A percentile compares a stretch with the other conserved stretches of the same genome.
phyloP scores from a whole-genome alignment of 2,888 invertebrate species.

The Hemicrepidius hirtus region DNA sequence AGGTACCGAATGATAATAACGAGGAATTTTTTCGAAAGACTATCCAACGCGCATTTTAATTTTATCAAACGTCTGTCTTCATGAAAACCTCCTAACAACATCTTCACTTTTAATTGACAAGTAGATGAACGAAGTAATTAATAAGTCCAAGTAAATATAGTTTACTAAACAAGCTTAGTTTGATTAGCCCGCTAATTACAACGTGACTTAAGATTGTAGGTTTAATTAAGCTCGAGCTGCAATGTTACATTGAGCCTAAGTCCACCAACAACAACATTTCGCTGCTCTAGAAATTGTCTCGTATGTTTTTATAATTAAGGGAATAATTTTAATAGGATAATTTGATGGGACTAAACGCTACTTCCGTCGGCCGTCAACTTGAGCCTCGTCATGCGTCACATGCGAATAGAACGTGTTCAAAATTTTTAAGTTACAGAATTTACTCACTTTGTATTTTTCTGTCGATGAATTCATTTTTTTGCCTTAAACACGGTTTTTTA shows the following conservation, averaged over 20 bases:
- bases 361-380: slow-evolving; percentile 65
- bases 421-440: slow-evolving; percentile 46
- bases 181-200: slow-evolving; percentile 47
- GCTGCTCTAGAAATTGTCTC: slow-evolving; percentile 47
- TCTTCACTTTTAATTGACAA: slow-evolving; percentile 39
- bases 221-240: slow-evolving; percentile 27
- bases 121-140: slow-evolving; percentile 47
- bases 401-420: slow-evolving; percentile 52
- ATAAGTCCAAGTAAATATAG: slow-evolving; percentile 37
- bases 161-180: slow-evolving; percentile 42
- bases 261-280: slow-evolving; percentile 18
- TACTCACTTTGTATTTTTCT: slow-evolving; percentile 31
- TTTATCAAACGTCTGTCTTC: slow-evolving; percentile 1
- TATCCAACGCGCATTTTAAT: slow-evolving; percentile 15
- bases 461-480: slow-evolving; percentile 44
- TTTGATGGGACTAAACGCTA: slow-evolving; percentile 69
- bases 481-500: slow-evolving; percentile 14
- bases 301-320: slow-evolving; percentile 66
- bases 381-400: slow-evolving; percentile 53
- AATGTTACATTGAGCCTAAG: background rate
- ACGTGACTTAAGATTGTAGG: slow-evolving; percentile 46
- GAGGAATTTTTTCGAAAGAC: background rate
- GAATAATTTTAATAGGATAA: slow-evolving; percentile 71
- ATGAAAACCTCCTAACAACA: background rate
- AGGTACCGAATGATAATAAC: slow-evolving; percentile 6